Base-by-base conservation (phyloP, 2,888 invertebrate species). In the Pseudoips prasinana region DNA sequence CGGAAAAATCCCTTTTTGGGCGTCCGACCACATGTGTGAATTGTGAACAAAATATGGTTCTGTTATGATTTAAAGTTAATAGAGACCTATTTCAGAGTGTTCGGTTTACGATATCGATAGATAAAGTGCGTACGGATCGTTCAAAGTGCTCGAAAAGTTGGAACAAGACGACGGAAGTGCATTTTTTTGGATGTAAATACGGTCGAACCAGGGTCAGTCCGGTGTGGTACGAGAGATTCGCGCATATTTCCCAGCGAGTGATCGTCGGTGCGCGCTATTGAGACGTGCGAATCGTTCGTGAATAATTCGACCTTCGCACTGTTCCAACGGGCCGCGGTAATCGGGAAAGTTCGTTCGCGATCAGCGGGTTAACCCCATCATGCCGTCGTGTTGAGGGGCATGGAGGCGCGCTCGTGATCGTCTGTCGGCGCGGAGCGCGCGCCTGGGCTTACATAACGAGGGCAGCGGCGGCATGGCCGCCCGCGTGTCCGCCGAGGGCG, bases 1-100 rank as follows among this genome's bases (percentile, higher is more conserved):
- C 82, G 85, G 90, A 91, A 91, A 91, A 91, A 91, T 90, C 90
- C 90, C 90, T 90, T 90, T 88, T 90, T 91, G 91, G 91, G 91
- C 91, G 90, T 91, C 90, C 89, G 88, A 91, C 91, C 91, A 91
- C 91, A 91, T 91, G 91, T 91, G 90, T 90, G 87, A 77, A 80
- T 82, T 73, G 83, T 81, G 84, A 85, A 84, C 83, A 82, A 86
- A 85, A 78, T 87, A 86, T 75, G 83, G 78, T 82, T 84, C 73
- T 79, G 51, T 64, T 72, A 83, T 84, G 82, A 83, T 73, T 84
- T 81, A 68, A 72, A 68, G 70, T 59, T 63, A 51, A 57, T 58
- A 67, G 60, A 69, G 69, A 56, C 62, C 53, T 54, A 70, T 73
- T 81, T 78, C 54, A 58, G 59, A 71, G 78, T 74, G 73, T 65